phyloP scores from a whole-genome alignment of 2,888 invertebrate species.

The Cistogaster globosa region DNA sequence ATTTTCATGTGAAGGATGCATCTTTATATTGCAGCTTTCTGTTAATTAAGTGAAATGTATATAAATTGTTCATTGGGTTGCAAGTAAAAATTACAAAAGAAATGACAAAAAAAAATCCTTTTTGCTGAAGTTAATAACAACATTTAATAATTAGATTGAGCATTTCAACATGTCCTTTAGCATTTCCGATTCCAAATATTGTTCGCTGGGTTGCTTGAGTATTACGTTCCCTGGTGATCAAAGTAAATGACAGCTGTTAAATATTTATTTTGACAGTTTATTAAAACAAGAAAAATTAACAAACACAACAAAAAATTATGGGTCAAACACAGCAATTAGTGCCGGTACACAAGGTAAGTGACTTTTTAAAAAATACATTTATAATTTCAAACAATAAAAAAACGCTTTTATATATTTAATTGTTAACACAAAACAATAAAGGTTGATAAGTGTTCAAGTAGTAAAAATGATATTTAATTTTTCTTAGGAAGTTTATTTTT shows the following conservation, averaged over 20 bases:
- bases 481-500: neutral
- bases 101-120: no score
- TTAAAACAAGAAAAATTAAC: conserved; percentile 11
- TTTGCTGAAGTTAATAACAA: no score
- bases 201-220: no score
- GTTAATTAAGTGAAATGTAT: no score
- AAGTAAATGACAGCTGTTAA: conserved; percentile 27
- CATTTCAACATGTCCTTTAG: no score
- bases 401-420: conserved; percentile 3
- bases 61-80: no score
- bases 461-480: neutral
- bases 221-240: neutral
- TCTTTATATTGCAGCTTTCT: no score
- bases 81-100: no score
- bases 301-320: conserved; percentile 37
- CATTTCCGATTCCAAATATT: no score
- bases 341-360: conserved; percentile 57
- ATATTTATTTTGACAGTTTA: conserved; percentile 51
- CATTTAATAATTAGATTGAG: no score
- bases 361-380: conserved; percentile 44
- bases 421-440: neutral
- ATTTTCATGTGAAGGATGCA: no score
- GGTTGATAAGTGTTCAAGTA: neutral
- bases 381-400: conserved; percentile 3
- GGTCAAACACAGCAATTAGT: conserved; percentile 48